These are phyloP conservation scores for Zoroaster sp. DNA, from an alignment of 53 echinoderm and acorn worm species.

Conservation along the genomic window DNA sequence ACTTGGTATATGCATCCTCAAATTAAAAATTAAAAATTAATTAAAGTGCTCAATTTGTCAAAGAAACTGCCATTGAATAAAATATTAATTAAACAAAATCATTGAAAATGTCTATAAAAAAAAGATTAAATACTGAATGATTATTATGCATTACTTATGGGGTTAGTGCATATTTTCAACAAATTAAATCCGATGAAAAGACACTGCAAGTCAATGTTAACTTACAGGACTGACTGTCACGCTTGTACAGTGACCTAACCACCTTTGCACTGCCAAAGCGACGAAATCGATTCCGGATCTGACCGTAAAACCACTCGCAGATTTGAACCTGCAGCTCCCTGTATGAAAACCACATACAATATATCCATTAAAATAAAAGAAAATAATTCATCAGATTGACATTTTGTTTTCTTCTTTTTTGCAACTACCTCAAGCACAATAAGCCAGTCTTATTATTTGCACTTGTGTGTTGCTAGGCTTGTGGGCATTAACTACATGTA, in stretches of 20 bases:
- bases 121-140: no score
- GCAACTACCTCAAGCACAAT: neutral
- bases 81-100: no score
- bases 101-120: no score
- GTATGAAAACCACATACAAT: slow-evolving; percentile 1
- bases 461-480: neutral
- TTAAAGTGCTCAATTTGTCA: no score
- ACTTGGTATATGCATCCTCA: no score
- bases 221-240: slow-evolving; percentile 66
- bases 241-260: slow-evolving; percentile 96
- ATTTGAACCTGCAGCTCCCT: slow-evolving; percentile 90
- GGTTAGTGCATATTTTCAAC: no score
- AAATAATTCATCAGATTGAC: neutral
- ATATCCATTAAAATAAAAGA: no score
- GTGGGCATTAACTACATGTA: neutral
- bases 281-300: slow-evolving; percentile 85
- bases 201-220: neutral
- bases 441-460: neutral
- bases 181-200: no score
- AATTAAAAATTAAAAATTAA: no score
- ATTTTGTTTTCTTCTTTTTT: neutral
- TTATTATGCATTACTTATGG: no score
- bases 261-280: slow-evolving; percentile 99
- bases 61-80: no score
- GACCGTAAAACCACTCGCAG: slow-evolving; percentile 98